Base-by-base conservation (phyloP, 2,888 invertebrate genomes). In the Phengaris arion region DNA sequence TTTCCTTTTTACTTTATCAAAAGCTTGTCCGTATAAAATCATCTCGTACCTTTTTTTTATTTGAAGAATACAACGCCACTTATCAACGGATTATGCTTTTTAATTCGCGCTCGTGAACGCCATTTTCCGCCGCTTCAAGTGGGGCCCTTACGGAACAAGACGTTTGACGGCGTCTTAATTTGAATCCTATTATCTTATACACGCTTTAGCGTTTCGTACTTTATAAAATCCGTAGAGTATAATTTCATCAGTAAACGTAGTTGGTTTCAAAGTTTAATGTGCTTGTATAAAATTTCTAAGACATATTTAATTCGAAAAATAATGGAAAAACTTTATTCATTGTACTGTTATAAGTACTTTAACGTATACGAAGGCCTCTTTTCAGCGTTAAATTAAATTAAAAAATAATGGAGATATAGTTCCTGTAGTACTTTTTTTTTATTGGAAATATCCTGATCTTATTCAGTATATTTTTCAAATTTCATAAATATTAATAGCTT, bases 41-140 rank as follows among this genome's bases (percentile, higher is more conserved):
- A 4, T 64, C 13, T 12, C 22, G 6, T 12, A 35, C 35, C 35
- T 64, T 64, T 45, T 64, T 64, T 52, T 64, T 64, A 64, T 64
- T 52, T 64, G 35, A 64, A 64, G 45, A 59, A 35, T 64, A 13
- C 35, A 12, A 12, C 35, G 12, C 35, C 35, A 35, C 2, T 45
- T 64, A 45, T 10, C 12, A 45, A 45, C 35, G 35, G 64, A 35
- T 64, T 35, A 64, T 64, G 35, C 64, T 12, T 64, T 45, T 64
- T 64, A 45, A 64, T 64, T 64, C 64, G 64, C 35, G 64, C 64
- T 64, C 64, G 64, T 64, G 35, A 64, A 64, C 35, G 64, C 13
- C 6, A 64, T 13, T 64, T 64, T 45, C 45, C 64, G 64, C 35
- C 64, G 52, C 64, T 35, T 64, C 22, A 64, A 64, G 64, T 59